Evolutionary conservation across 2,888 invertebrate species (phyloP).

Genomic region (Helicoverpa assulta): DNA sequence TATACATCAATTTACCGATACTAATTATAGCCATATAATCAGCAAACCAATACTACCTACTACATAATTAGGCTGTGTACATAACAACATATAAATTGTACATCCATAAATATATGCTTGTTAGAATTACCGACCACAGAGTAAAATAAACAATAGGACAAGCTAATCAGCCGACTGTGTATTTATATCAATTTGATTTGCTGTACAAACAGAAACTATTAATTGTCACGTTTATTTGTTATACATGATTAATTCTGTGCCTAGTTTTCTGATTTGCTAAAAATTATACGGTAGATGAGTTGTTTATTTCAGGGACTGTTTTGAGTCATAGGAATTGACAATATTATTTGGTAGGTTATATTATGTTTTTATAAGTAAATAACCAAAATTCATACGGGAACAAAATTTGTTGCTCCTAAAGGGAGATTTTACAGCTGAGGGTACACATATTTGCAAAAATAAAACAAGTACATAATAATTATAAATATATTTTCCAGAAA

Average conservation of each 20-base stretch:
- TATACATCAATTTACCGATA: not conserved
- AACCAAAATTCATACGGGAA: too few relatives aligned
- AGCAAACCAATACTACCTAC: not conserved
- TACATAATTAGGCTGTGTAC: not conserved
- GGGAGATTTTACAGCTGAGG: too few relatives aligned
- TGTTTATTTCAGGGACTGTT: too few relatives aligned
- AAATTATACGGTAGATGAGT: too few relatives aligned
- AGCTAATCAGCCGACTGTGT: conserved; percentile 15
- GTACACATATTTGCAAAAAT: too few relatives aligned
- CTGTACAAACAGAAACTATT: not conserved
- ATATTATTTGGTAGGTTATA: too few relatives aligned
- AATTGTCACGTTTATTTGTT: conserved; percentile 7
- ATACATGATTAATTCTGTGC: not conserved
- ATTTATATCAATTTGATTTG: conserved; percentile 30
- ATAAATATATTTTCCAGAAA: too few relatives aligned
- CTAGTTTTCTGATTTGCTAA: too few relatives aligned
- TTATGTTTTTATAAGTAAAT: too few relatives aligned
- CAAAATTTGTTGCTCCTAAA: too few relatives aligned
- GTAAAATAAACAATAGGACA: conserved; percentile 25
- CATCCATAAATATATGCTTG: not conserved
- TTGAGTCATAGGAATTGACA: too few relatives aligned
- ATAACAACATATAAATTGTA: not conserved
- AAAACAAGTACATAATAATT: too few relatives aligned
- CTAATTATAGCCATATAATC: not conserved
- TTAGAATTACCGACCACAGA: conserved; percentile 3